Evolutionary conservation across 2,888 invertebrate species (phyloP).

Genomic region (Aporophyla nigra): DNA sequence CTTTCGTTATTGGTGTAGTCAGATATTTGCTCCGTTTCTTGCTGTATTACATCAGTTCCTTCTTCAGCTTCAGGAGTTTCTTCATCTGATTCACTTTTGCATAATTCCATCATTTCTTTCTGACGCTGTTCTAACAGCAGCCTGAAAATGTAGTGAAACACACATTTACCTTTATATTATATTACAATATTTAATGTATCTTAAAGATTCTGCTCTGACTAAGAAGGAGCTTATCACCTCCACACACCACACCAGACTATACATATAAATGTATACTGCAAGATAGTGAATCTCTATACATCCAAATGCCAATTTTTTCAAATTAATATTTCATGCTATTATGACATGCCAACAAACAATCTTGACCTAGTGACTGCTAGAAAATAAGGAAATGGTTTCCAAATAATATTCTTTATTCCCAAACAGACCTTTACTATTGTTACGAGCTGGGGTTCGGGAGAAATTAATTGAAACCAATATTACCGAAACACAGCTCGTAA

Average conservation of each 20-base stretch:
- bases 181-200: background rate
- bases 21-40: constrained; percentile 16
- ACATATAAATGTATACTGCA: background rate
- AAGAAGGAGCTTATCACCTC: background rate
- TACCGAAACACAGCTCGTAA: no score
- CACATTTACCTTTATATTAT: background rate
- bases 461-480: no score
- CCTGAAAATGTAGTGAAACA: constrained; percentile 80
- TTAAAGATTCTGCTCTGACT: background rate
- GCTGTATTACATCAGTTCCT: constrained; percentile 31
- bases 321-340: no score
- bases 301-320: no score
- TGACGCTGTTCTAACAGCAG: constrained; percentile 93
- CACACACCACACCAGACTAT: background rate
- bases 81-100: constrained; percentile 92
- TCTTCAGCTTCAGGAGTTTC: constrained; percentile 56
- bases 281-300: no score
- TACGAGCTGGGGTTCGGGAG: no score
- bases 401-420: no score
- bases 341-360: no score
- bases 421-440: no score
- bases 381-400: no score
- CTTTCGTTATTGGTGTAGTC: constrained; percentile 11
- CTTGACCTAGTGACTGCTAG: no score
- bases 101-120: constrained; percentile 94